Evolutionary conservation across 2,797 vertebrate species (phyloP).

Genomic region (Argyrosomus regius): DNA sequence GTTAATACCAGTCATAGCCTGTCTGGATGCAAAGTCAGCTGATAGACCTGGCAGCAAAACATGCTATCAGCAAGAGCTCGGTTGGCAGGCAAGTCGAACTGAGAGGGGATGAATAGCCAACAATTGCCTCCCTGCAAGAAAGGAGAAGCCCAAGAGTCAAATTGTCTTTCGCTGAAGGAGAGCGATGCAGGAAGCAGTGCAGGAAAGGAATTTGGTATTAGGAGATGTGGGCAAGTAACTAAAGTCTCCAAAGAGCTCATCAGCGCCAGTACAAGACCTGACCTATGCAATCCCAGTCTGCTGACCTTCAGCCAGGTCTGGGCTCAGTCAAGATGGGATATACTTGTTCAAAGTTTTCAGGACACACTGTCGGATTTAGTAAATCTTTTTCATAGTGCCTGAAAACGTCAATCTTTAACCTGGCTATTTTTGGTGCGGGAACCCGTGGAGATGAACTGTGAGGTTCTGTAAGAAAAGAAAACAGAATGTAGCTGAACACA

Average conservation of each 20-base stretch:
- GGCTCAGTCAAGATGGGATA: not conserved
- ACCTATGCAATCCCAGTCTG: constrained; percentile 41
- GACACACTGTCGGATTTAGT: not conserved
- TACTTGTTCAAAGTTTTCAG: constrained; percentile 34
- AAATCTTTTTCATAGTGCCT: constrained; percentile 8
- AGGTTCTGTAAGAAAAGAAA: not conserved
- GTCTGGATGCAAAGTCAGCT: constrained; percentile 44
- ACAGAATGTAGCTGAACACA: not conserved
- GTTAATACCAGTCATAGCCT: constrained; percentile 37
- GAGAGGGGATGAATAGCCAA: constrained; percentile 54
- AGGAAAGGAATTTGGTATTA: constrained; percentile 17
- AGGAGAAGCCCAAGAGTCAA: constrained; percentile 32
- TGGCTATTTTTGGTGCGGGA: not conserved
- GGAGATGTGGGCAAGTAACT: not conserved
- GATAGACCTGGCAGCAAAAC: constrained; percentile 35
- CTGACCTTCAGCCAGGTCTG: constrained; percentile 18
- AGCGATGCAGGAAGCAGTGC: constrained; percentile 4
- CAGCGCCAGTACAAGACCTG: constrained; percentile 31
- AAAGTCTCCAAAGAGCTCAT: constrained; percentile 48
- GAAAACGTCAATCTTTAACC: constrained; percentile 26
- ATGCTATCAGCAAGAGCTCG: constrained; percentile 25
- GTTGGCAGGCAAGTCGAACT: constrained; percentile 24
- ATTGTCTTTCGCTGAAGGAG: constrained; percentile 26
- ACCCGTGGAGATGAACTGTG: not conserved
- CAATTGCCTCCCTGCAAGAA: constrained; percentile 28